Evolutionary conservation across 2,797 vertebrate genomes (phyloP), one percentile per base, ranked within the genome.

Genomic region (Eidolon dupreanum): DNA sequence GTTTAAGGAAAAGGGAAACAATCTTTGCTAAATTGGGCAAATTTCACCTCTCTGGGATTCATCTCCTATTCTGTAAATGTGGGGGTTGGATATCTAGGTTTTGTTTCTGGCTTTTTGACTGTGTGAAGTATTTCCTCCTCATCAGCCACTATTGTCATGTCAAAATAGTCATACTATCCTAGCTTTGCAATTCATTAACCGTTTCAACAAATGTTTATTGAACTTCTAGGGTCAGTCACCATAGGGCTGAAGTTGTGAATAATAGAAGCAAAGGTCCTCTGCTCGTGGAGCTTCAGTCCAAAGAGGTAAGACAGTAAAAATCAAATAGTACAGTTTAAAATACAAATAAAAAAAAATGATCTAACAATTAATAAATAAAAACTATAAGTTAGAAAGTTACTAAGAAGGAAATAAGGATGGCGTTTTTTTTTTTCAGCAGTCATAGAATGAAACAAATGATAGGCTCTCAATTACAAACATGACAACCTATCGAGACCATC

Each of bases 1-100:
- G 20, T 84, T 77, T 66, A 20, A 84, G 79, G 16, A 83, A 93
- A 73, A 78, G 43, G 38, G 22, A 92, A 84, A 17, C 15, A n/a
- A 68, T 66, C 57, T 92, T 94, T 63, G 85, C 8, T 33, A 70
- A 93, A 74, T 0, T 24, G 53, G 78, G 83, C 66, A 65, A 71
- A 84, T 77, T 73, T 92, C 7, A 92, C 55, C 33, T 87, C 53
- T 92, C 33, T 90, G 51, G 26, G 59, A 61, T 94, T 78, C 43
- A 93, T 78, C 94, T 89, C 24, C 66, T 84, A 22, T 53, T 75
- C 26, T 73, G 9, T 89, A 92, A 90, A 84, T 6, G 33, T 70
- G 16, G 28, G 26, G 20, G 28, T 28, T 71, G 79, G 10, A 63
- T 59, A 78, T 87, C 31, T 53, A 92, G 26, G 12, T 88, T 26